phyloP scores from a whole-genome alignment of 2,888 invertebrate species.

The Hetaerina titia region DNA sequence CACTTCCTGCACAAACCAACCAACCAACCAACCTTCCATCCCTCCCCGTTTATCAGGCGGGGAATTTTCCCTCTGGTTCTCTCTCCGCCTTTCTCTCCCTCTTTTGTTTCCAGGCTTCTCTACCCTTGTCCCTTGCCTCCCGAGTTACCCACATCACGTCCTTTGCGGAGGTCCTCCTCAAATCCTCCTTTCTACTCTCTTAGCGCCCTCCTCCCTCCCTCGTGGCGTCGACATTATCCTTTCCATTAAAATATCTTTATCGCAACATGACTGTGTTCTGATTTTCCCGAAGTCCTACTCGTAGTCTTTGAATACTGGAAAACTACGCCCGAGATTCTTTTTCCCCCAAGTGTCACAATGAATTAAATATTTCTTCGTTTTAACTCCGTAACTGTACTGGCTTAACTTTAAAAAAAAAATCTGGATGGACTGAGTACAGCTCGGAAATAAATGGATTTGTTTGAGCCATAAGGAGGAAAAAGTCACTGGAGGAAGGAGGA shows the following conservation, averaged over 20 bases:
- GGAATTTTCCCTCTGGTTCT: not conserved
- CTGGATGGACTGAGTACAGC: no score
- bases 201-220: not conserved
- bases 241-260: conserved; percentile 1
- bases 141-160: not conserved
- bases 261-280: not conserved
- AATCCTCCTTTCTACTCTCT: not conserved
- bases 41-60: not conserved
- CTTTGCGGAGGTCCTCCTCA: not conserved
- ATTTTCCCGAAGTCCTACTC: not conserved
- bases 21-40: not conserved
- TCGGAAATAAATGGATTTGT: no score
- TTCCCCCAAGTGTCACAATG: no score
- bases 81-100: not conserved
- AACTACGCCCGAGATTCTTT: no score
- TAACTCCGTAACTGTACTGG: no score
- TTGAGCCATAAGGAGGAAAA: no score
- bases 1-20: conserved; percentile 52
- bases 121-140: not conserved
- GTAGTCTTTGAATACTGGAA: no score
- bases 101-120: not conserved
- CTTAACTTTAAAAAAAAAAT: no score
- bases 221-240: not conserved
- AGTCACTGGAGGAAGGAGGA: no score
- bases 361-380: no score